A percentile compares a stretch with the other conserved stretches of the same genome.
phyloP scores from a whole-genome alignment of 2,113 vertebrate genomes.

The Lota lota region DNA sequence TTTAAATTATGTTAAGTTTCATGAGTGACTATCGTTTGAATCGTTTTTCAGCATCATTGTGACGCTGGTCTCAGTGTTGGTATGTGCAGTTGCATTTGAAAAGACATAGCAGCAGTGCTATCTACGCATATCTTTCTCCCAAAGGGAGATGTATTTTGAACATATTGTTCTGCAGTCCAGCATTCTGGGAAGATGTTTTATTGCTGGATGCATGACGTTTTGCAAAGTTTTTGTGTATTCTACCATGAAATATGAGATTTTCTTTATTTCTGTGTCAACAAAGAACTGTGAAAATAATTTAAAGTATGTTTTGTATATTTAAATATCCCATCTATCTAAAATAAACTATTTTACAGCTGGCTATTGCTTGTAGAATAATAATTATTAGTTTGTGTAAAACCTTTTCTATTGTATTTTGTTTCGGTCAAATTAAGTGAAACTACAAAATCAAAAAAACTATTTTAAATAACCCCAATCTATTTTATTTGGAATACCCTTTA shows the following conservation, averaged over 20 bases:
- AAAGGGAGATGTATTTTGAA: constrained; percentile 52
- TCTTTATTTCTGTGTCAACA: neutral
- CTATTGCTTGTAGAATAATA: constrained; percentile 11
- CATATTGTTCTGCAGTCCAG: constrained; percentile 60
- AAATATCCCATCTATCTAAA: too few relatives aligned
- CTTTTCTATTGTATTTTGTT: too few relatives aligned
- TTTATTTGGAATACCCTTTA: too few relatives aligned
- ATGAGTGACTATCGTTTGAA: too few relatives aligned
- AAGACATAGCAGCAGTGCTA: neutral
- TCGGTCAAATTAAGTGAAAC: too few relatives aligned
- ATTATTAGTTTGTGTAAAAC: neutral
- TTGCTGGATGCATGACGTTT: neutral
- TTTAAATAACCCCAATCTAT: too few relatives aligned
- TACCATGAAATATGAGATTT: neutral
- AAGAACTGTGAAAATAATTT: constrained; percentile 36
- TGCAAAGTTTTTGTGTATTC: neutral
- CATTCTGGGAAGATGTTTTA: constrained; percentile 11
- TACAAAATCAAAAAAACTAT: too few relatives aligned
- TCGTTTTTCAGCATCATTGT: too few relatives aligned
- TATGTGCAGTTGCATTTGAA: neutral
- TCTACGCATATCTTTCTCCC: constrained; percentile 42
- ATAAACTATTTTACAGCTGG: constrained; percentile 2
- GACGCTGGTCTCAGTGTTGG: neutral
- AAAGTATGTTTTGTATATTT: constrained; percentile 50
- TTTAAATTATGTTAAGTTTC: neutral